A percentile compares a stretch with the other conserved stretches of the same genome.
These are phyloP conservation scores for Palaemon carinicauda DNA, from an alignment of 1,140 invertebrate genomes.

Conservation along the genomic window DNA sequence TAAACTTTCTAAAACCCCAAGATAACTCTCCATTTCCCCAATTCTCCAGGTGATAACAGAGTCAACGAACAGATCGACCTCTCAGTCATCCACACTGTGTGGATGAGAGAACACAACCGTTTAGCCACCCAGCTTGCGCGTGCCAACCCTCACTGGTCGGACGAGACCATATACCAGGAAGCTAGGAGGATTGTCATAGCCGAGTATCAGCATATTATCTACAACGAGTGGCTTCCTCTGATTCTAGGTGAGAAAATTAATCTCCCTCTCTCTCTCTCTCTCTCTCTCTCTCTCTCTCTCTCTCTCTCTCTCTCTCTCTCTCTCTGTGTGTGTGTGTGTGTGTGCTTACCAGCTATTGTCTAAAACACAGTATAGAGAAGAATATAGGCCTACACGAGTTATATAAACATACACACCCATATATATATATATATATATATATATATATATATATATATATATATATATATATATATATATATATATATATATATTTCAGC, in stretches of 20 bases:
- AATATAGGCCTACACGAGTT: background rate
- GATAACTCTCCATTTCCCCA: no score
- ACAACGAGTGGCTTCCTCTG: constrained; percentile 71
- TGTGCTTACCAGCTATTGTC: no score
- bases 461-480: background rate
- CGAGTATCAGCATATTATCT: constrained; percentile 72
- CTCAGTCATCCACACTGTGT: constrained; percentile 70
- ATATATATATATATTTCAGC: background rate
- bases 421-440: background rate
- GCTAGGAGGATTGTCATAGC: constrained; percentile 68
- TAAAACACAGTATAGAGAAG: no score
- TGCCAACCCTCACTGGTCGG: constrained; percentile 67
- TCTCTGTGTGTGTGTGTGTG: no score
- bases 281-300: no score
- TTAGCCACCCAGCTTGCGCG: constrained; percentile 60
- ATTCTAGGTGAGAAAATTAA: constrained; percentile 18
- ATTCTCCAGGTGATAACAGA: constrained; percentile 69
- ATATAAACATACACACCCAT: background rate
- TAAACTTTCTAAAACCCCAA: no score
- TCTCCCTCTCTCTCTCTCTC: no score
- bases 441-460: background rate
- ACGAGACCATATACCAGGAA: constrained; percentile 70
- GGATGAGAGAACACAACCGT: constrained; percentile 78
- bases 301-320: no score
- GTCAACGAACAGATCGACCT: constrained; percentile 70